Percentiles rank a stretch among this genome's conserved stretches.
These are phyloP conservation scores for Tribolium freemani DNA, from an alignment of 2,888 invertebrate species.

Conservation along the genomic window DNA sequence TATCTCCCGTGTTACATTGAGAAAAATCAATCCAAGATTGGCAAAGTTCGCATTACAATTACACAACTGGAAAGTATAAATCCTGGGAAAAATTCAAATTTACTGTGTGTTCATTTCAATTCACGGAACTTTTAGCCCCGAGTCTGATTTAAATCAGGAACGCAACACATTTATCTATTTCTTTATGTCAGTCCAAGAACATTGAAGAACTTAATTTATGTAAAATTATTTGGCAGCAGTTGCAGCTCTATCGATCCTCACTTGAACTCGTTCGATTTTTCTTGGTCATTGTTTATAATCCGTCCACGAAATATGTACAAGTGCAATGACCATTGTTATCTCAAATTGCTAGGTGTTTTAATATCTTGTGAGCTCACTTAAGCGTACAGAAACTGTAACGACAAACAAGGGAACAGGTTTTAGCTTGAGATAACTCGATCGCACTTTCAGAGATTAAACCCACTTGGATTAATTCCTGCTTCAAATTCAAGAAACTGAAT, in stretches of 20 bases:
- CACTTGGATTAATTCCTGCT: slow-evolving; percentile 52
- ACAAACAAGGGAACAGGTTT: slow-evolving; percentile 50
- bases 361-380: slow-evolving; percentile 39
- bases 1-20: slow-evolving; percentile 26
- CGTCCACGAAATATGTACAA: not conserved
- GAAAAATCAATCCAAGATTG: slow-evolving; percentile 30
- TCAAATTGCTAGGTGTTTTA: slow-evolving; percentile 40
- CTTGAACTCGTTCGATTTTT: too few species aligned
- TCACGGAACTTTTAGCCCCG: not conserved
- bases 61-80: slow-evolving; percentile 6
- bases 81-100: slow-evolving; percentile 16
- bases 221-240: too few species aligned
- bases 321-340: slow-evolving; percentile 28
- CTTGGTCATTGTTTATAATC: not conserved
- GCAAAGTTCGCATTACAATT: slow-evolving; percentile 9
- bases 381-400: slow-evolving; percentile 43
- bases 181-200: too few species aligned
- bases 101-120: slow-evolving; percentile 21
- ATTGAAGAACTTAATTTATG: too few species aligned
- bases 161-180: too few species aligned
- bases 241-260: too few species aligned
- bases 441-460: slow-evolving; percentile 56
- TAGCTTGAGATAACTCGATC: slow-evolving; percentile 56
- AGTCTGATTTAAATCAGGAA: too few species aligned
- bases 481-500: slow-evolving; percentile 46